A percentile compares a stretch with the other conserved stretches of the same genome.
These are phyloP conservation scores for Drosophila sechellia DNA, from an alignment of 1,140 invertebrate species.

Conservation along the genomic window DNA sequence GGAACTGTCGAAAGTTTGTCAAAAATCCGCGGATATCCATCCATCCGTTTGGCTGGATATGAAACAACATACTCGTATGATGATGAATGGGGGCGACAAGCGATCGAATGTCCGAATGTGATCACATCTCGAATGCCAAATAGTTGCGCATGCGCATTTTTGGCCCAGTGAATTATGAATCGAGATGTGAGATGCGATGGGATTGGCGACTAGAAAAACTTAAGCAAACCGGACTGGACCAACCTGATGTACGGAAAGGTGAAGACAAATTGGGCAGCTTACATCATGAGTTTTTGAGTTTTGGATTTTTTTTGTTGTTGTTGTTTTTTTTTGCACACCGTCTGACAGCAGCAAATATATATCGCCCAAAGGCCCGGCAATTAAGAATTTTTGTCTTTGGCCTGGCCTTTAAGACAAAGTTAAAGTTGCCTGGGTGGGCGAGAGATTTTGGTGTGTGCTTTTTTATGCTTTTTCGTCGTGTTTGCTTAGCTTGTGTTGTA, in stretches of 20 bases:
- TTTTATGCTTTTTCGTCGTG: neutral
- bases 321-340: constrained; percentile 4
- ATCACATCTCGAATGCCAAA: constrained; percentile 34
- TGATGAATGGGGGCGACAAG: constrained; percentile 40
- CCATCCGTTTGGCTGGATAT: neutral
- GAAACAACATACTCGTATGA: neutral
- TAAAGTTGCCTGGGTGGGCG: constrained; percentile 58
- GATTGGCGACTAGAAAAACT: neutral
- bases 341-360: constrained; percentile 36
- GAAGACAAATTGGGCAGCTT: constrained; percentile 77
- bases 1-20: neutral
- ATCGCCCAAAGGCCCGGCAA: constrained; percentile 61
- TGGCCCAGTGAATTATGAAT: constrained; percentile 37
- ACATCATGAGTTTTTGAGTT: constrained; percentile 50
- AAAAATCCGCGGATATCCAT: constrained; percentile 3
- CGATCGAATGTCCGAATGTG: constrained; percentile 26
- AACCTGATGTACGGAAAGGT: constrained; percentile 67
- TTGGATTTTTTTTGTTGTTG: neutral
- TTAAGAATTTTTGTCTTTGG: constrained; percentile 68
- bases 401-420: constrained; percentile 25
- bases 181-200: neutral
- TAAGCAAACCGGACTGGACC: constrained; percentile 25
- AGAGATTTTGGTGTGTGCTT: constrained; percentile 16
- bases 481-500: constrained; percentile 1
- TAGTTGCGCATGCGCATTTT: constrained; percentile 42